A percentile compares a stretch with the other conserved stretches of the same genome.
These are phyloP conservation scores for Drosophila nr. medialis DNA, from an alignment of 2,888 invertebrate genomes.

Conservation along the genomic window DNA sequence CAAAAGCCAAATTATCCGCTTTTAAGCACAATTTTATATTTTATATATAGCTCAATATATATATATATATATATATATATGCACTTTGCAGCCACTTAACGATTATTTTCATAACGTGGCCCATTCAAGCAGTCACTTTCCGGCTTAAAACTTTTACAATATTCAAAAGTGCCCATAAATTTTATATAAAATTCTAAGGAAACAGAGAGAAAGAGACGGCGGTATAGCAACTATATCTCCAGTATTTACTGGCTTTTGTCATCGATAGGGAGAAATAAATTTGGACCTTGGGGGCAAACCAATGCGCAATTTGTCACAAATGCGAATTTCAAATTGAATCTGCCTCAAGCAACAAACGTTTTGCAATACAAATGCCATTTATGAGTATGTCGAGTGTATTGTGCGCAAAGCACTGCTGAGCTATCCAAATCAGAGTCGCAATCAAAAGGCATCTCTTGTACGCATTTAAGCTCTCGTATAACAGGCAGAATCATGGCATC, in stretches of 20 bases:
- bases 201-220: not conserved
- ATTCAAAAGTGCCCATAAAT: conserved; percentile 41
- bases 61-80: not conserved
- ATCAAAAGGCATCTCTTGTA: conserved; percentile 44
- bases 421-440: conserved; percentile 34
- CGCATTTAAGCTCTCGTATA: conserved; percentile 27
- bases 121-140: conserved; percentile 19
- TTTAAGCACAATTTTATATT: not conserved
- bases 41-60: too few species aligned
- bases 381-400: conserved; percentile 12
- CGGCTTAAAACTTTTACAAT: conserved; percentile 22
- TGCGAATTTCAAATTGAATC: conserved; percentile 63
- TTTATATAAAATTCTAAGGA: not conserved
- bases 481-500: conserved; percentile 45
- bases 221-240: not conserved
- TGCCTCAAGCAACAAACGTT: conserved; percentile 41
- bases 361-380: conserved; percentile 51
- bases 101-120: conserved; percentile 16
- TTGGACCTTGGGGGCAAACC: conserved; percentile 11
- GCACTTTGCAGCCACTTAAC: conserved; percentile 1
- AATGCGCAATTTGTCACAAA: conserved; percentile 32
- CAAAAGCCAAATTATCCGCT: not conserved
- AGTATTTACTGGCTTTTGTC: conserved; percentile 8
- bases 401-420: conserved; percentile 12
- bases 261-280: conserved; percentile 25